Evolutionary conservation across 1,140 invertebrate genomes (phyloP).

Genomic region (Sesamia nonagrioides): DNA sequence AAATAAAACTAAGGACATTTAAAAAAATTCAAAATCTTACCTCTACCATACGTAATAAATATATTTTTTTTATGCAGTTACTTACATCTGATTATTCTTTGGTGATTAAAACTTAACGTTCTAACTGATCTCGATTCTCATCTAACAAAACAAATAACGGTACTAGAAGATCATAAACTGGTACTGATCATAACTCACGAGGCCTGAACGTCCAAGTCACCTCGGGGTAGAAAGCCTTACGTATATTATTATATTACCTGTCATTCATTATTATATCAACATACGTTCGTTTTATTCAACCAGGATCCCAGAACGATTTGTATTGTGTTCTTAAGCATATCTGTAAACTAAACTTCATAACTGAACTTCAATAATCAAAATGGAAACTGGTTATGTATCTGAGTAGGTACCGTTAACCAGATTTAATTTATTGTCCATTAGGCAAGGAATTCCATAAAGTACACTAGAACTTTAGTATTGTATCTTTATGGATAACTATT

Average conservation of each 20-base stretch:
- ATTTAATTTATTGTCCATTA: too few relatives aligned
- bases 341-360: too few relatives aligned
- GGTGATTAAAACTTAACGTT: neutral
- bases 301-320: neutral
- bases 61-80: neutral
- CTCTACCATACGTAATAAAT: neutral
- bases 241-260: conserved; percentile 25
- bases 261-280: conserved; percentile 32
- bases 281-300: neutral
- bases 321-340: neutral
- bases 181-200: conserved; percentile 38
- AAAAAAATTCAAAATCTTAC: too few relatives aligned
- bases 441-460: too few relatives aligned
- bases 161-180: conserved; percentile 25
- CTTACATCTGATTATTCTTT: neutral
- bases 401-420: too few relatives aligned
- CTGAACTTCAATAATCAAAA: too few relatives aligned
- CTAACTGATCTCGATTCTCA: conserved; percentile 10
- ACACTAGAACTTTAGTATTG: too few relatives aligned
- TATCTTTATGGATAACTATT: too few relatives aligned
- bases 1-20: too few relatives aligned
- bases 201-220: conserved; percentile 18
- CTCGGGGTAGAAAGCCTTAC: conserved; percentile 27
- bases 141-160: conserved; percentile 27
- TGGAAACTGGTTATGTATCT: too few relatives aligned